Evolutionary conservation across 2,113 vertebrate species (phyloP), one percentile per base, ranked within the genome.

Genomic region (Stomatorhinus ivindoensis): DNA sequence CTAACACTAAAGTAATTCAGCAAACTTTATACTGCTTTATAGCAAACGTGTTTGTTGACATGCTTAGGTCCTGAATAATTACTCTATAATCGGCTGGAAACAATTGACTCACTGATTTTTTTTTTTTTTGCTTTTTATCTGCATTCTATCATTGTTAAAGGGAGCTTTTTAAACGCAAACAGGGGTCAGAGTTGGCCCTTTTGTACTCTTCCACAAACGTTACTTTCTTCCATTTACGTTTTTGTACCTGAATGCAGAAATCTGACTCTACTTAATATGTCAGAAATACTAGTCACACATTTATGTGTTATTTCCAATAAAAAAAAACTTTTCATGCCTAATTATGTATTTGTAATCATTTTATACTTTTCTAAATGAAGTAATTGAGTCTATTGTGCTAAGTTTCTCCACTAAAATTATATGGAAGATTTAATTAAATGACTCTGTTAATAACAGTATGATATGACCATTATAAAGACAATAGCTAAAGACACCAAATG

Each of bases 221-320:
- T 17, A 76, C 35, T 90, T 87, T 90, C 87, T 88, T 90, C 87
- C 76, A 48, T 88, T 69, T 88, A 90, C 19, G 73, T 90, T 87
- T 86, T 90, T 90, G 65, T 90, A 65, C 85, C 86, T 80, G 87
- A 89, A 88, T 42, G 55, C 88, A 4, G 42, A 53, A 80, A 46
- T 42, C 89, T 55, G 76, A 42, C 50, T 31, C 27, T 24, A 39
- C 31, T 87, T 80, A 50, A 87, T 3, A 47, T 86, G 86, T 90
- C 89, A 90, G 89, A 55, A 73, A 31, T 90, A 76, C n/a, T 82
- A 90, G 35, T 84, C 82, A 87, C 85, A 90, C 73, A n/a, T 39
- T 83, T 88, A 39, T 55, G 73, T 87, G 39, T 90, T 55, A 61
- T 90, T 90, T 86, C 73, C 47, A 90, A 88, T 88, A 88, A 90